Conservation (phyloP, 1,140 invertebrate genomes). For the Drosophila ogumai region DNA sequence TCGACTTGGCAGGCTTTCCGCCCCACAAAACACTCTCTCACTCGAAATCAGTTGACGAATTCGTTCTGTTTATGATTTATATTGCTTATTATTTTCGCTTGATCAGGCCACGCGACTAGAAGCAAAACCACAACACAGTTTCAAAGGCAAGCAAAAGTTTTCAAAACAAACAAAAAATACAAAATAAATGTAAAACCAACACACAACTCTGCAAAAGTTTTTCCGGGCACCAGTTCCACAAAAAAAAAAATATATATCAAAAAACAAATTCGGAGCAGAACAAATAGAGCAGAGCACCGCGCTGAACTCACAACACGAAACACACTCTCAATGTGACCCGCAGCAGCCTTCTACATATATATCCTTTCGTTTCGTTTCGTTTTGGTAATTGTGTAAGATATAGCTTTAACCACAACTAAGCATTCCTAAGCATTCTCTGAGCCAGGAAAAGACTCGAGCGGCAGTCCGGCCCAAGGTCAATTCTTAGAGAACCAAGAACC, state of each 20-base stretch:
- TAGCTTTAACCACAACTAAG: constrained; percentile 68
- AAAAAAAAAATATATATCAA: constrained; percentile 15
- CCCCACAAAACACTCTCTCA: constrained; percentile 56
- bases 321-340: constrained; percentile 42
- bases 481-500: constrained; percentile 78
- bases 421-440: constrained; percentile 57
- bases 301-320: constrained; percentile 61
- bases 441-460: constrained; percentile 46
- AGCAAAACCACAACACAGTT: constrained; percentile 56
- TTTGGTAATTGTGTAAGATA: constrained; percentile 49
- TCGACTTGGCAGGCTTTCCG: constrained; percentile 85
- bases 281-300: constrained; percentile 65
- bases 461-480: constrained; percentile 49
- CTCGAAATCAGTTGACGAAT: constrained; percentile 70
- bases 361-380: constrained; percentile 14
- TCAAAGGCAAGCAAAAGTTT: constrained; percentile 68
- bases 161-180: constrained; percentile 24
- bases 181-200: constrained; percentile 14
- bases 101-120: constrained; percentile 52
- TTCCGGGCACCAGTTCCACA: constrained; percentile 61
- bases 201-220: constrained; percentile 62
- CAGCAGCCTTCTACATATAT: constrained; percentile 28
- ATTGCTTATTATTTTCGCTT: constrained; percentile 51
- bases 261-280: constrained; percentile 45
- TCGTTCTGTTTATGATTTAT: constrained; percentile 48